These are phyloP conservation scores for Pyrrhosoma nymphula DNA, from an alignment of 2,888 invertebrate species.

Conservation along the genomic window DNA sequence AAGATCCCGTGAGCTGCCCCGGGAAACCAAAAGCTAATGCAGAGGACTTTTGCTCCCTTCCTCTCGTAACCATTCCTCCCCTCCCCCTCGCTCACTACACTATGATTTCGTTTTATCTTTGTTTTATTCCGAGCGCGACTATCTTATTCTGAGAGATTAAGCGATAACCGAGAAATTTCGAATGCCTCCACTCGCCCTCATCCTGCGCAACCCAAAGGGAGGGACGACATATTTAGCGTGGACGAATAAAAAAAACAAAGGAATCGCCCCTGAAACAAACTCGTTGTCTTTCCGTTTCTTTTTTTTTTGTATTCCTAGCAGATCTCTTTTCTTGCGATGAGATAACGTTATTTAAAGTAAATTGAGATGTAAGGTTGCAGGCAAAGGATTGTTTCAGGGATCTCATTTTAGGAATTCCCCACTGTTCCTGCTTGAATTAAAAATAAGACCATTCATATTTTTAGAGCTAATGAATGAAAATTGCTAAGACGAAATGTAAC, in stretches of 20 bases:
- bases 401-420: not conserved
- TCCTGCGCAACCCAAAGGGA: not conserved
- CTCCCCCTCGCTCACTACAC: not conserved
- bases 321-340: slow-evolving; percentile 34
- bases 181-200: not conserved
- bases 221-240: not conserved
- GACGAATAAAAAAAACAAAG: not conserved
- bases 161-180: slow-evolving; percentile 61
- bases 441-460: not conserved
- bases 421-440: not conserved
- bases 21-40: slow-evolving; percentile 36
- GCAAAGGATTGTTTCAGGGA: not conserved
- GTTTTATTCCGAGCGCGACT: slow-evolving; percentile 52
- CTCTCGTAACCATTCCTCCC: not conserved
- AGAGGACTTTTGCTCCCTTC: not conserved
- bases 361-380: not conserved
- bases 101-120: slow-evolving; percentile 49
- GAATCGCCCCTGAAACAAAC: not conserved
- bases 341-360: slow-evolving; percentile 19
- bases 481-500: too few relatives aligned
- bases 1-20: slow-evolving; percentile 18
- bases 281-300: not conserved
- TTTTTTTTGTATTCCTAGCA: not conserved
- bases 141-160: slow-evolving; percentile 63
- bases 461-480: too few relatives aligned